Conservation (phyloP, 64 coral and sea anemone genomes). For the Hydrozoanthus tunicans region DNA sequence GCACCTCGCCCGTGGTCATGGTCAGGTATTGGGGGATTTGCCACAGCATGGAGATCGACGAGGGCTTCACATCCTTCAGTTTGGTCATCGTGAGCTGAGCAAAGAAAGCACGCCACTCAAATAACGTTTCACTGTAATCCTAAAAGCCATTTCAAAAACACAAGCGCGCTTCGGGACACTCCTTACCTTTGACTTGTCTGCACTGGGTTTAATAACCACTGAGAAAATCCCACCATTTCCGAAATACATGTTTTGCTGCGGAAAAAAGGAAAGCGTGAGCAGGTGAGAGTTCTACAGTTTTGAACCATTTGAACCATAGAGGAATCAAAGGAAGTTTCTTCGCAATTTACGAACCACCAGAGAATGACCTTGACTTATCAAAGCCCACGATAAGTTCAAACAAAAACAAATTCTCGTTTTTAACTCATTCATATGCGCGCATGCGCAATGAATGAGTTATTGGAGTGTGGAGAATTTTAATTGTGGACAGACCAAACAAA, state of each 20-base stretch:
- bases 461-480: too few relatives aligned
- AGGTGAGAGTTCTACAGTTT: too few relatives aligned
- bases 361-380: too few relatives aligned
- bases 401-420: too few relatives aligned
- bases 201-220: slow-evolving; percentile 77
- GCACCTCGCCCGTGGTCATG: slow-evolving; percentile 84
- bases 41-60: slow-evolving; percentile 89
- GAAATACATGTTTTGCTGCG: slow-evolving; percentile 83
- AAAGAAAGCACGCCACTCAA: neutral
- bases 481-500: too few relatives aligned
- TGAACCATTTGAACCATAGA: too few relatives aligned
- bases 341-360: too few relatives aligned
- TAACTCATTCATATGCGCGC: too few relatives aligned
- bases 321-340: too few relatives aligned
- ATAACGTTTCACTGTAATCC: too few relatives aligned
- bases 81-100: slow-evolving; percentile 67
- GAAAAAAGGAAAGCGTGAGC: neutral
- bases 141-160: neutral
- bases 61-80: slow-evolving; percentile 76
- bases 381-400: too few relatives aligned
- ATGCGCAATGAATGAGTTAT: too few relatives aligned
- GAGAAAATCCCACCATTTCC: slow-evolving; percentile 91
- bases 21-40: slow-evolving; percentile 96
- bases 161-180: neutral
- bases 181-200: slow-evolving; percentile 49